Evolutionary conservation across 2,113 vertebrate genomes (phyloP).

Genomic region (Lucifuga dentata): DNA sequence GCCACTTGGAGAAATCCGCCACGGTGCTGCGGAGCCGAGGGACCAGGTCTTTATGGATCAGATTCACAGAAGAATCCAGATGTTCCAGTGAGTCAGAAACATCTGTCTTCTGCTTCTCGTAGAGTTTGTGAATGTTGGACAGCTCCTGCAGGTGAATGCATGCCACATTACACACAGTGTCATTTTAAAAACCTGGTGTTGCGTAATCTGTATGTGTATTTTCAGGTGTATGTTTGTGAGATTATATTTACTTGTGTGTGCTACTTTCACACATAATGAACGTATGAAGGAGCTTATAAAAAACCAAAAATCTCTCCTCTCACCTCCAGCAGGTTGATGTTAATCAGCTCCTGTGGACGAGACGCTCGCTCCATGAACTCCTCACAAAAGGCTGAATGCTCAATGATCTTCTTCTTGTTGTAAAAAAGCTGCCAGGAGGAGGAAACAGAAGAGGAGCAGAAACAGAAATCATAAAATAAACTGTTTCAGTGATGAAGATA

Average conservation of each 20-base stretch:
- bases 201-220: too few relatives aligned
- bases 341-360: slow-evolving; percentile 79
- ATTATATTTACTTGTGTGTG: too few relatives aligned
- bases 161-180: neutral
- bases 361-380: slow-evolving; percentile 68
- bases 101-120: slow-evolving; percentile 88
- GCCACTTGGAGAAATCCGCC: slow-evolving; percentile 88
- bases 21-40: slow-evolving; percentile 82
- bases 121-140: slow-evolving; percentile 90
- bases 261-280: too few relatives aligned
- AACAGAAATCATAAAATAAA: neutral
- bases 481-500: too few relatives aligned
- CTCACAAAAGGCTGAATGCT: slow-evolving; percentile 19
- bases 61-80: slow-evolving; percentile 77
- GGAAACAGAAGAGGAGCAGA: neutral
- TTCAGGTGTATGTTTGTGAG: too few relatives aligned
- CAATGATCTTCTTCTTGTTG: slow-evolving; percentile 55
- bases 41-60: slow-evolving; percentile 87
- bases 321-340: slow-evolving; percentile 75
- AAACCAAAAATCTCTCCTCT: neutral
- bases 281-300: too few relatives aligned
- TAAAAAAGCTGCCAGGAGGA: slow-evolving; percentile 61
- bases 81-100: slow-evolving; percentile 73
- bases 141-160: slow-evolving; percentile 84
- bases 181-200: too few relatives aligned